Evolutionary conservation across 2,888 invertebrate species (phyloP).

Genomic region (Calliphora vomitoria): DNA sequence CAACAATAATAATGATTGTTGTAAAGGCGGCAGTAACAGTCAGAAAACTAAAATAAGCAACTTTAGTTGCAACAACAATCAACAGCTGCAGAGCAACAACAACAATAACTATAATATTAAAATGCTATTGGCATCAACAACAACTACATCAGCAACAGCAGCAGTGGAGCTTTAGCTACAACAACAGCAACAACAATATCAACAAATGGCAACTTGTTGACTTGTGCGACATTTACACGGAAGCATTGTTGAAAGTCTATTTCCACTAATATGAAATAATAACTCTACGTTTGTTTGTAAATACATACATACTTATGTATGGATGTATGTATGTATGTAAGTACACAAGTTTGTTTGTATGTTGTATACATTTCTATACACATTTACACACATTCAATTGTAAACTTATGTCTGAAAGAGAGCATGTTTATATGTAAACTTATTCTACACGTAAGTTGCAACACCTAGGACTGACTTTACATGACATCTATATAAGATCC

Average conservation of each 20-base stretch:
- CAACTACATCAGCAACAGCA: conserved; percentile 18
- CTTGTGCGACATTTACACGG: conserved; percentile 82
- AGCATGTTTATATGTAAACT: conserved; percentile 1
- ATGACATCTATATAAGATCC: too few species aligned
- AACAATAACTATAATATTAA: conserved; percentile 53
- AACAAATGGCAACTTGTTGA: conserved; percentile 78
- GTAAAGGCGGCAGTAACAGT: conserved; percentile 40
- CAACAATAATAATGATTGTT: conserved; percentile 11
- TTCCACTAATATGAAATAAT: conserved; percentile 71
- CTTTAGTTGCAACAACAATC: conserved; percentile 52
- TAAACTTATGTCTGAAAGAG: not conserved
- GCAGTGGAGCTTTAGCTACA: conserved; percentile 24
- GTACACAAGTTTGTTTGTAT: not conserved
- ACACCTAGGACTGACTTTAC: not conserved
- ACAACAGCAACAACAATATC: conserved; percentile 48
- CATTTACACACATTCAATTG: conserved; percentile 2
- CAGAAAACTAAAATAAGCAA: conserved; percentile 36
- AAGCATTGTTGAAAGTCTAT: conserved; percentile 78
- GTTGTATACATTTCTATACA: conserved; percentile 4
- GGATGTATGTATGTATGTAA: not conserved
- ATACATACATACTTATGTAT: not conserved
- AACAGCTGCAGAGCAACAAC: conserved; percentile 60
- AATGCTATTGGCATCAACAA: conserved; percentile 61
- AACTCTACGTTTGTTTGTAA: conserved; percentile 21
- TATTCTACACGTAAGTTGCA: not conserved